Percentiles rank a stretch among this genome's conserved stretches.
Conservation (phyloP, 1,140 invertebrate genomes). For the Campodea augens region DNA sequence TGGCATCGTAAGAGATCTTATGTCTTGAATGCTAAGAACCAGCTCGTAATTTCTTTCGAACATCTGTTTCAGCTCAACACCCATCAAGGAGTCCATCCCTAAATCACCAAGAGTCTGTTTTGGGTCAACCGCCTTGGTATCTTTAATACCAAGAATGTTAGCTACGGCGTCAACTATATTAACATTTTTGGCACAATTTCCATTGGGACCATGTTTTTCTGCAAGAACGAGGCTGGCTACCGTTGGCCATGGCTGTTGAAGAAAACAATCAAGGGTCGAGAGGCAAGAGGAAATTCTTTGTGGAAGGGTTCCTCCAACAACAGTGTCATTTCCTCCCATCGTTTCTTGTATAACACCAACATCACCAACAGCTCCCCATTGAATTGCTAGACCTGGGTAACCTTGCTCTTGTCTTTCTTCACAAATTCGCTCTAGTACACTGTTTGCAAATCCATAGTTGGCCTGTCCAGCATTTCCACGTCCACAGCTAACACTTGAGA, state of each 20-base stretch:
- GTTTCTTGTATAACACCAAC: slow-evolving; percentile 78
- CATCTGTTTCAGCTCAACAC: slow-evolving; percentile 92
- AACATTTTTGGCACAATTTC: slow-evolving; percentile 23
- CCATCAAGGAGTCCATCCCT: slow-evolving; percentile 95
- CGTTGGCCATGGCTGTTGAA: slow-evolving; percentile 70
- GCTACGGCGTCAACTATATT: slow-evolving; percentile 51
- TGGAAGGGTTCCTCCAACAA: slow-evolving; percentile 78
- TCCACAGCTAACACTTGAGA: slow-evolving; percentile 86
- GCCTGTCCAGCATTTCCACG: slow-evolving; percentile 85
- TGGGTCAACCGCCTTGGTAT: slow-evolving; percentile 49
- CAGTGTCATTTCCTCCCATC: slow-evolving; percentile 57
- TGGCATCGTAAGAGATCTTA: slow-evolving; percentile 55
- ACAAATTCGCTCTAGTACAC: slow-evolving; percentile 83
- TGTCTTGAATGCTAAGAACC: slow-evolving; percentile 70
- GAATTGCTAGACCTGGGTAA: slow-evolving; percentile 64
- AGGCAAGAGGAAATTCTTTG: slow-evolving; percentile 81
- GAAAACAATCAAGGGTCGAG: slow-evolving; percentile 61
- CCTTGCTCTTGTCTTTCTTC: slow-evolving; percentile 59
- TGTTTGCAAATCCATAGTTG: slow-evolving; percentile 92
- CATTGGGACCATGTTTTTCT: slow-evolving; percentile 19
- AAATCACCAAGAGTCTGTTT: slow-evolving; percentile 66
- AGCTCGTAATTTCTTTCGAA: slow-evolving; percentile 82
- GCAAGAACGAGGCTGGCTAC: slow-evolving; percentile 59
- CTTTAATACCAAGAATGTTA: slow-evolving; percentile 76
- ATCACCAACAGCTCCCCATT: slow-evolving; percentile 96